Percentiles rank a stretch among this genome's conserved stretches.
phyloP scores from a whole-genome alignment of 1,140 invertebrate species.

The Nephila pilipes region DNA sequence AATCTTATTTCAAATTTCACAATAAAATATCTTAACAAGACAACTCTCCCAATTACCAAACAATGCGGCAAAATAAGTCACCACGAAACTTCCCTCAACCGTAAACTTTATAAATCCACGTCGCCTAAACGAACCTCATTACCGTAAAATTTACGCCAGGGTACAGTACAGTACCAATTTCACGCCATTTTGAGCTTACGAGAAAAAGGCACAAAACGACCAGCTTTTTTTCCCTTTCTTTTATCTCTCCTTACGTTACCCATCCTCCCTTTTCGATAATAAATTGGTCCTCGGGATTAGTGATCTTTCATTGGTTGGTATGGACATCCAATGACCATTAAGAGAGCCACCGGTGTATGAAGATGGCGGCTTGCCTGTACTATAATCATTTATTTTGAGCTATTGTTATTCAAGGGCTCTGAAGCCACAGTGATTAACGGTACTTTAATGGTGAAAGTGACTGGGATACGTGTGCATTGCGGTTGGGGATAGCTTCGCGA shows the following conservation, averaged over 20 bases:
- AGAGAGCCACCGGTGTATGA: constrained; percentile 37
- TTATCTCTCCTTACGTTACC: background rate
- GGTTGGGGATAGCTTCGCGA: background rate
- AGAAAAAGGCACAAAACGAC: constrained; percentile 11
- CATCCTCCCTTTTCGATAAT: constrained; percentile 38
- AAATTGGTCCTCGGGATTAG: constrained; percentile 43
- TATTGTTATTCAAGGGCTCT: constrained; percentile 69
- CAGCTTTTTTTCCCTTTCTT: background rate
- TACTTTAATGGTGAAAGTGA: constrained; percentile 44
- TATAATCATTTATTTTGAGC: constrained; percentile 57
- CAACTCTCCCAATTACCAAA: constrained; percentile 24
- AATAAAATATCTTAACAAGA: constrained; percentile 17
- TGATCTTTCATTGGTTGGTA: constrained; percentile 38
- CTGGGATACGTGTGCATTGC: background rate
- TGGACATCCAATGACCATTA: constrained; percentile 60
- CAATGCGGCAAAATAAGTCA: background rate
- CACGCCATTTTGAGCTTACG: constrained; percentile 54
- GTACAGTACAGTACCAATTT: constrained; percentile 47
- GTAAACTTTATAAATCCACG: constrained; percentile 63
- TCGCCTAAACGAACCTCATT: constrained; percentile 39
- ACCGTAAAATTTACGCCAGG: constrained; percentile 18
- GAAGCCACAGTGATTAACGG: constrained; percentile 55
- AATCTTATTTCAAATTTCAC: background rate
- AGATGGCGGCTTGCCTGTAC: constrained; percentile 20
- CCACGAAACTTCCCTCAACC: constrained; percentile 33